Percentiles rank a stretch among this genome's conserved stretches.
Evolutionary conservation across 2,888 invertebrate genomes (phyloP).

Genomic region (Erpobdella octoculata): DNA sequence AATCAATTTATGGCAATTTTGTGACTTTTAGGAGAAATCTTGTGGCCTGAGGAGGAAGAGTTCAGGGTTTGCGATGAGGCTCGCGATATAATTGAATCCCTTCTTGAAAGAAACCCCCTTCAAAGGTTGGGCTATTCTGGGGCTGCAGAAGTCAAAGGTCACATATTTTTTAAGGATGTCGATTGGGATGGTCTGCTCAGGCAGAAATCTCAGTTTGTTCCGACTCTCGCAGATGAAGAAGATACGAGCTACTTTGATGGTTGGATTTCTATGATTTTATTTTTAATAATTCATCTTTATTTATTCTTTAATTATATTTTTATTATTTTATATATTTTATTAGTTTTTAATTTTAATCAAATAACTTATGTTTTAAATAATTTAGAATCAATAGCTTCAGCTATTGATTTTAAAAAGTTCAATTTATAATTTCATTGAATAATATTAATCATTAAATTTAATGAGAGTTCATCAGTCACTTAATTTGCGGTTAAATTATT

Average conservation of each 20-base stretch:
- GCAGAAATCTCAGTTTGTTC: conserved; percentile 97
- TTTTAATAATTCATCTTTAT: background rate
- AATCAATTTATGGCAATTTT: background rate
- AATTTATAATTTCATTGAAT: too few relatives aligned
- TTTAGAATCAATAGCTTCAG: too few relatives aligned
- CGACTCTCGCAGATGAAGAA: conserved; percentile 76
- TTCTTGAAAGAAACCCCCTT: conserved; percentile 83
- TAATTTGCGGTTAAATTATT: too few relatives aligned
- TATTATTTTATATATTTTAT: background rate
- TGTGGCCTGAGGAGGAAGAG: conserved; percentile 96
- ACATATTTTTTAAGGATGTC: conserved; percentile 80
- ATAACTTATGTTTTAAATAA: too few relatives aligned
- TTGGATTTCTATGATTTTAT: conserved; percentile 53
- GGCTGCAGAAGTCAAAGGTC: conserved; percentile 79
- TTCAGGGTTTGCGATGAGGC: conserved; percentile 76
- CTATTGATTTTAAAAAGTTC: too few relatives aligned
- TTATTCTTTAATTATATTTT: background rate
- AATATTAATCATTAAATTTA: too few relatives aligned
- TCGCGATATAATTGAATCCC: conserved; percentile 76
- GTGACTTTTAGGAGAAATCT: conserved; percentile 73
- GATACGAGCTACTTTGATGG: conserved; percentile 99
- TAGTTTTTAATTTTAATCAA: too few relatives aligned
- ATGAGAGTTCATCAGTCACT: too few relatives aligned
- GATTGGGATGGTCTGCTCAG: conserved; percentile 92
- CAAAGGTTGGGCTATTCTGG: conserved; percentile 78